These are phyloP conservation scores for Xyliphius kryptos DNA, from an alignment of 2,113 vertebrate genomes.

Conservation along the genomic window DNA sequence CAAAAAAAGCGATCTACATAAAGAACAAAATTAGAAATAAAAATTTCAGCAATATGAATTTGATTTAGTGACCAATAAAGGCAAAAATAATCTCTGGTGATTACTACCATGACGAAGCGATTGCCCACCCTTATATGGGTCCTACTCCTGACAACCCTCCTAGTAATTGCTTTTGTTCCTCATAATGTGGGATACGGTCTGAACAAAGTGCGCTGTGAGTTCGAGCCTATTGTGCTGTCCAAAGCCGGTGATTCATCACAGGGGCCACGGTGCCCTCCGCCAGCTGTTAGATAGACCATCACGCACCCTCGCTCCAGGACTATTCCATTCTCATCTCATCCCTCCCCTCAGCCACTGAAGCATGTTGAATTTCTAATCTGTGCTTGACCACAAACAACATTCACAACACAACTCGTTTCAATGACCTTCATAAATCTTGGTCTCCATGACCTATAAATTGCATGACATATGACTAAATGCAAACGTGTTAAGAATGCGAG, in stretches of 20 bases:
- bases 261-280: constrained; percentile 16
- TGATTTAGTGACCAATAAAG: no score
- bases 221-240: constrained; percentile 26
- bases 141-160: neutral
- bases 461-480: constrained; percentile 12
- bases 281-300: constrained; percentile 29
- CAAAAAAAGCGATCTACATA: no score
- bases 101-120: no score
- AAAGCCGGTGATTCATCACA: constrained; percentile 28
- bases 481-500: constrained; percentile 19
- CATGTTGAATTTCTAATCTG: constrained; percentile 11
- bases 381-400: neutral
- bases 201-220: constrained; percentile 22
- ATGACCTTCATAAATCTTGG: constrained; percentile 26
- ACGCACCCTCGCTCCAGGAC: neutral
- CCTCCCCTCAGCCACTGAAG: constrained; percentile 8
- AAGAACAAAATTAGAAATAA: no score
- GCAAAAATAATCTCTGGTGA: no score
- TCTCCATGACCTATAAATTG: constrained; percentile 23
- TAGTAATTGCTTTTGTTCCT: neutral
- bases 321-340: constrained; percentile 11
- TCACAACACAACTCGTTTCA: constrained; percentile 11
- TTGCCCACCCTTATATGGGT: neutral
- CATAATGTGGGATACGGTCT: neutral
- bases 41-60: no score